A percentile compares a stretch with the other conserved stretches of the same genome.
Evolutionary conservation across 2,888 invertebrate genomes (phyloP).

Genomic region (Odiellus spinosus): DNA sequence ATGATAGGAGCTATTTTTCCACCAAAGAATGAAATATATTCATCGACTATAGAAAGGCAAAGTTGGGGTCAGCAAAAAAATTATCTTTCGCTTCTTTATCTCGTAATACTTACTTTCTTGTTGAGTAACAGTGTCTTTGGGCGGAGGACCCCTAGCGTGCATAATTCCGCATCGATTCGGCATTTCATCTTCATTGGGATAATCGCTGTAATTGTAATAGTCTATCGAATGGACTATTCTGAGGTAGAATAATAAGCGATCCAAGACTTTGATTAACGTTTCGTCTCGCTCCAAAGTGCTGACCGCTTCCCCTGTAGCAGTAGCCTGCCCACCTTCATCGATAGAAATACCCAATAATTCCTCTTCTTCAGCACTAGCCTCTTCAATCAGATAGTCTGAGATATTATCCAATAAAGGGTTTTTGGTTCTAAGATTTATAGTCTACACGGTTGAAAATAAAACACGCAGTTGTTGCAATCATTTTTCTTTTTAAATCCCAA

Average conservation of each 20-base stretch:
- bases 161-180: slow-evolving; percentile 97
- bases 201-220: slow-evolving; percentile 97
- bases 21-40: slow-evolving; percentile 51
- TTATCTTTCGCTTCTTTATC: not conserved
- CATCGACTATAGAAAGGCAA: slow-evolving; percentile 27
- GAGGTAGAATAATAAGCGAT: slow-evolving; percentile 74
- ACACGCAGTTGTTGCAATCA: not conserved
- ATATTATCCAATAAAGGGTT: slow-evolving; percentile 94
- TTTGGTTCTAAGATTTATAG: slow-evolving; percentile 28
- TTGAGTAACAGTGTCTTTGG: slow-evolving; percentile 48
- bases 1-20: slow-evolving; percentile 78
- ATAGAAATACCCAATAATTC: slow-evolving; percentile 51
- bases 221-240: slow-evolving; percentile 96
- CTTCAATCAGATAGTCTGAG: slow-evolving; percentile 93
- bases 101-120: slow-evolving; percentile 28
- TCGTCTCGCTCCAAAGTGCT: slow-evolving; percentile 49
- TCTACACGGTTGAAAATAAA: not conserved
- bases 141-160: slow-evolving; percentile 82
- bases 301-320: slow-evolving; percentile 1
- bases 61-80: not conserved
- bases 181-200: slow-evolving; percentile 99
- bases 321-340: slow-evolving; percentile 29
- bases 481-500: slow-evolving; percentile 1
- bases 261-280: slow-evolving; percentile 46
- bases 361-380: slow-evolving; percentile 95